phyloP scores from a whole-genome alignment of 2,888 invertebrate genomes.

The Dichetophora obliterata region DNA sequence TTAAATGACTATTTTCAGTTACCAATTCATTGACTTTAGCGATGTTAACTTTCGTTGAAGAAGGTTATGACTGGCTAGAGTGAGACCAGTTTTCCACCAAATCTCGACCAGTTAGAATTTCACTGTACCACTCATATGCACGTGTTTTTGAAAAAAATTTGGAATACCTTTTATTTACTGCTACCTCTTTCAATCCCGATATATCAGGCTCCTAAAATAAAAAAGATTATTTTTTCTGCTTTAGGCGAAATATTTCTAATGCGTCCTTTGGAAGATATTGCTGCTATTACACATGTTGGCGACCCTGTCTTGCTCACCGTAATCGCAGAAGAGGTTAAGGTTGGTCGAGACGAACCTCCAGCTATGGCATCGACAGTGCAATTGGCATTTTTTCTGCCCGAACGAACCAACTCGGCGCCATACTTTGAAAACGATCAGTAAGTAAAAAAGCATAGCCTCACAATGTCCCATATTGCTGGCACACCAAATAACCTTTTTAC shows the following conservation, averaged over 20 bases:
- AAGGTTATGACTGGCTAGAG: too few relatives aligned
- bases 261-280: slow-evolving; percentile 82
- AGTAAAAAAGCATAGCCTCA: slow-evolving; percentile 61
- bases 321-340: slow-evolving; percentile 87
- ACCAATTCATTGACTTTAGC: too few relatives aligned
- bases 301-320: slow-evolving; percentile 87
- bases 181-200: too few relatives aligned
- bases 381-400: slow-evolving; percentile 85
- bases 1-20: too few relatives aligned
- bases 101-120: too few relatives aligned
- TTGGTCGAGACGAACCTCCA: slow-evolving; percentile 80
- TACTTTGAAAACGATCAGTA: slow-evolving; percentile 85
- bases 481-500: too few relatives aligned
- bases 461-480: neutral
- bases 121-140: too few relatives aligned
- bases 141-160: too few relatives aligned
- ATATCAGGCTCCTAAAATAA: neutral
- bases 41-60: too few relatives aligned
- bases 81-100: too few relatives aligned
- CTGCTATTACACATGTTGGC: slow-evolving; percentile 84
- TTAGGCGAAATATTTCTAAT: slow-evolving; percentile 79
- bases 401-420: slow-evolving; percentile 81
- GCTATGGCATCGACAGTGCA: slow-evolving; percentile 86
- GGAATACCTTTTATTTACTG: too few relatives aligned
- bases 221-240: too few relatives aligned